A percentile compares a stretch with the other conserved stretches of the same genome.
These are phyloP conservation scores for Shinisaurus crocodilurus DNA, from an alignment of 2,113 vertebrate species.

Conservation along the genomic window DNA sequence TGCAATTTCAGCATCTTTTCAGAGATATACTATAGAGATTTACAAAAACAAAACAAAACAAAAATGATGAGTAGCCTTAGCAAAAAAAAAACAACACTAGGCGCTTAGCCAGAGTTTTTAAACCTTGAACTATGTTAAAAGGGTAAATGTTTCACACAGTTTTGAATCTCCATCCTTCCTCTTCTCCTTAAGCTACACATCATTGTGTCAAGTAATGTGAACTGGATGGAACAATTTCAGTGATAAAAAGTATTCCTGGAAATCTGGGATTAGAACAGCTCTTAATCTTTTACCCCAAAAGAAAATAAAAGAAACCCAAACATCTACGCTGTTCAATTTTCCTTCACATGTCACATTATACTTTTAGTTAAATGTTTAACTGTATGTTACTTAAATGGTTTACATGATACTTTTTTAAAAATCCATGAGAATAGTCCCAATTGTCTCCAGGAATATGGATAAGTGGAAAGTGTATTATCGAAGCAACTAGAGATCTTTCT, in stretches of 20 bases:
- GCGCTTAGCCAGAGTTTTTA: slow-evolving; percentile 72
- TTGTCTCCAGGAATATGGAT: not conserved
- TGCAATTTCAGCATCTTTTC: slow-evolving; percentile 47
- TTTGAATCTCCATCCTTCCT: slow-evolving; percentile 55
- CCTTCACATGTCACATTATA: no score
- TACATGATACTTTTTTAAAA: no score
- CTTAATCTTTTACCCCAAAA: slow-evolving; percentile 24
- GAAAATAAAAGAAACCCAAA: slow-evolving; percentile 36
- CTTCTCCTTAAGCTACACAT: slow-evolving; percentile 56
- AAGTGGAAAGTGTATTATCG: not conserved
- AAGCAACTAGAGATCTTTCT: no score
- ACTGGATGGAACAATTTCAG: slow-evolving; percentile 64
- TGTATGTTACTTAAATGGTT: no score
- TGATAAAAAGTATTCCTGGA: slow-evolving; percentile 55
- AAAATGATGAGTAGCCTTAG: slow-evolving; percentile 48
- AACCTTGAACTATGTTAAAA: slow-evolving; percentile 75
- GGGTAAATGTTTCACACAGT: slow-evolving; percentile 83
- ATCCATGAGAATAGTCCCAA: fast-evolving
- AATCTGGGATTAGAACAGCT: slow-evolving; percentile 62
- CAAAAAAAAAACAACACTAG: slow-evolving; percentile 60
- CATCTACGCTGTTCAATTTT: slow-evolving; percentile 25
- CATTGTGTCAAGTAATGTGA: slow-evolving; percentile 65
- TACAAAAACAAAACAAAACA: slow-evolving; percentile 46
- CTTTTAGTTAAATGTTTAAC: no score
- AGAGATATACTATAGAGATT: slow-evolving; percentile 57